Base-by-base conservation (phyloP, 1,140 invertebrate genomes). In the Magallana ariakensis region DNA sequence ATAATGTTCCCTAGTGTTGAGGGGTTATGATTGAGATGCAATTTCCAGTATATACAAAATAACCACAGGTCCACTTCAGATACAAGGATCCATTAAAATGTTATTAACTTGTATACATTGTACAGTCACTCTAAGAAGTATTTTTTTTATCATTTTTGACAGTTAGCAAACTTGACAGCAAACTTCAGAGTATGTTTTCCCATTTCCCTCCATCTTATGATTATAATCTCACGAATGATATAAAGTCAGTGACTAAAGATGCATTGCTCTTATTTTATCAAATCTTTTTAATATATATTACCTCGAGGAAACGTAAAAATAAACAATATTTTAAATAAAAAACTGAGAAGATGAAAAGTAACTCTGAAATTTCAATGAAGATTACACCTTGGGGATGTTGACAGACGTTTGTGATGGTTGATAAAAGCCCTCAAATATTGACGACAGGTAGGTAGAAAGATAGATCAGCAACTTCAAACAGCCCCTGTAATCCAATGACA, bases 1-100 rank as follows among this genome's bases (percentile, higher is more conserved):
- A 75, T 75, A 75, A 75, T 9, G 22, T 75, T 22, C 22, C 66
- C 33, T 16, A 22, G 66, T 75, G 26, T 26, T 26, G 22, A 22
- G 33, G 22, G 22, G 66, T 75, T 26, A 75, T 75, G 22, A 75
- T 75, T 75, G 22, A 19, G 13, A 6, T 75, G 33, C 66, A 75
- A 75, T 75, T 75, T 75, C 66, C 33, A 75, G 33, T 75, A 75
- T 75, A 75, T 75, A 75, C 66, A 75, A 75, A 75, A 75, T 26
- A 33, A 46, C 33, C 33, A 19, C 19, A 33, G 66, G 22, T 70
- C 10, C 22, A 70, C 66, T 70, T 22, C 66, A 46, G 66, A 19
- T 26, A 33, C 26, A 26, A 75, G 26, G 19, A 75, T 33, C 22
- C 62, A 70, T 70, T 70, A 22, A 70, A 22, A 11, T 60, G 58